Conservation (phyloP, 2,113 vertebrate genomes). For the Hydropotes inermis region DNA sequence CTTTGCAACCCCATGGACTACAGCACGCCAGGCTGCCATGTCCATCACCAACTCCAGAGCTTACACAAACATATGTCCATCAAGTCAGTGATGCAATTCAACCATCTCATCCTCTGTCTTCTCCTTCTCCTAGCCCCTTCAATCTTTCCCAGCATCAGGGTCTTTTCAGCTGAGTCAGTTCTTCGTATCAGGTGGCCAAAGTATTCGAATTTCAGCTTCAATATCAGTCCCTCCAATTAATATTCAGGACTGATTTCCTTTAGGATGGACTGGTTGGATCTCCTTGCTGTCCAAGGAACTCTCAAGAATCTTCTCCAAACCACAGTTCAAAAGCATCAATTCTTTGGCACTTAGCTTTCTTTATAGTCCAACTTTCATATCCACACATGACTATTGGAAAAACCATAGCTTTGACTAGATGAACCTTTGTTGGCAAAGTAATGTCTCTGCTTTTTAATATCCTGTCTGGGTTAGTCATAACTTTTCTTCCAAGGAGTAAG, state of each 20-base stretch:
- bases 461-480: neutral
- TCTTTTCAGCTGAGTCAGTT: neutral
- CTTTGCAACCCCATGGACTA: neutral
- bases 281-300: neutral
- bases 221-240: neutral
- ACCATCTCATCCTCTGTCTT: neutral
- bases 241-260: neutral
- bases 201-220: neutral
- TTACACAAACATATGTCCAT: neutral
- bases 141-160: neutral
- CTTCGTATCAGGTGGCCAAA: neutral
- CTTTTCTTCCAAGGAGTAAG: neutral
- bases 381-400: neutral
- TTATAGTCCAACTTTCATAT: neutral
- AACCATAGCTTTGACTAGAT: neutral
- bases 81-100: neutral
- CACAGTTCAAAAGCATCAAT: neutral
- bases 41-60: neutral
- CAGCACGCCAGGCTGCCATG: neutral
- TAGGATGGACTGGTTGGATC: neutral
- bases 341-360: neutral
- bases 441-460: neutral
- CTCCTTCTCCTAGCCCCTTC: neutral
- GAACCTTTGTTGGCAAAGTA: neutral
- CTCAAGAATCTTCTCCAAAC: neutral